A percentile compares a stretch with the other conserved stretches of the same genome.
Conservation (phyloP, 2,113 vertebrate species). For the Podarcis raffonei region DNA sequence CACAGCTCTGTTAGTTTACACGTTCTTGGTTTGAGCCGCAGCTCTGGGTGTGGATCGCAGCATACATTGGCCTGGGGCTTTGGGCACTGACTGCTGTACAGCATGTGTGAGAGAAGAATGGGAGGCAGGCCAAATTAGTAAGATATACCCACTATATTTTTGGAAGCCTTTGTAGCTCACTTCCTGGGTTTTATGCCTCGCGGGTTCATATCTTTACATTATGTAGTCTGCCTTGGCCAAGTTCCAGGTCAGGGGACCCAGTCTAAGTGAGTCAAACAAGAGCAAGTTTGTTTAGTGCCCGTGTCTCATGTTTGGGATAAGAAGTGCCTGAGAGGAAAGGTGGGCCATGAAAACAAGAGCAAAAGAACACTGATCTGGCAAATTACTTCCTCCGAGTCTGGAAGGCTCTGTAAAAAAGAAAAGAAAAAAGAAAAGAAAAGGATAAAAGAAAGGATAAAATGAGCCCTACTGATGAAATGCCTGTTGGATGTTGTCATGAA, state of each 20-base stretch:
- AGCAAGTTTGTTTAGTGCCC: background rate
- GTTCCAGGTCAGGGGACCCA: background rate
- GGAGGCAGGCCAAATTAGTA: background rate
- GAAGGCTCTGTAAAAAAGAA: conserved; percentile 34
- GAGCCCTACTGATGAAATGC: conserved; percentile 7
- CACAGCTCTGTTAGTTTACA: background rate
- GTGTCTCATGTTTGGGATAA: background rate
- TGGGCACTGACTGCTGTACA: background rate
- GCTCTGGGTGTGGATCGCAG: background rate
- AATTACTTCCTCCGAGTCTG: background rate
- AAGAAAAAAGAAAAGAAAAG: background rate
- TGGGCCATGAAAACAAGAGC: background rate
- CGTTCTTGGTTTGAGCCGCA: background rate
- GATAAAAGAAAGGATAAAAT: conserved; percentile 17
- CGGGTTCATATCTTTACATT: background rate
- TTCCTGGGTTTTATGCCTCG: background rate
- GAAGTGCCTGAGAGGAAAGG: background rate
- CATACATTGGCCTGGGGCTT: background rate
- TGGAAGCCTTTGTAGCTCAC: background rate
- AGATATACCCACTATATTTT: background rate
- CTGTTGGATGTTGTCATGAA: conserved; percentile 29
- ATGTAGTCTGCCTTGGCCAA: background rate
- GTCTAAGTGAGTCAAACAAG: background rate
- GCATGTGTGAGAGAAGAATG: background rate
- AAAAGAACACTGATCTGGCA: background rate